Base-by-base conservation (phyloP, 2,113 vertebrate genomes). In the Garra rufa region DNA sequence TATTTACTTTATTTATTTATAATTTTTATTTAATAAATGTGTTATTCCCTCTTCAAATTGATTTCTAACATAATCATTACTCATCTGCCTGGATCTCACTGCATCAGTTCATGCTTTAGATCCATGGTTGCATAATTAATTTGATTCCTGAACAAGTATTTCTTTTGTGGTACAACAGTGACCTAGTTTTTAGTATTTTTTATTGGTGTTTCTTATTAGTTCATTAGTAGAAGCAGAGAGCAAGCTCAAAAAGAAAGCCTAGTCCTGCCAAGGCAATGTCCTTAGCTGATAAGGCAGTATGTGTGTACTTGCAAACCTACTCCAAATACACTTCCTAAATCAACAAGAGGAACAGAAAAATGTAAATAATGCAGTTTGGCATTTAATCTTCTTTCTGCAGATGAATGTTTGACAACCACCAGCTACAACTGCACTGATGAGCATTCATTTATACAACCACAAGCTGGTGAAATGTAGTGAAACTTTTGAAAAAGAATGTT, bases 311-410 rank as follows among this genome's bases (percentile, higher is more conserved):
- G 34, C 43, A 78, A 43, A 61, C 59, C 34, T 59, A 19, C 9
- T 17, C 38, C 55, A 63, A 43, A 79, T 13, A 19, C 57, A 63
- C 57, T 38, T 28, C 9, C 38, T 63, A 17, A 15, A 61, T n/a
- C 4, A 26, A 79, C 63, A 79, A 63, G 34, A 63, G 57, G 76
- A 79, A 79, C 41, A 61, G 55, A 63, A 26, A 79, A 61, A 6
- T 76, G 6, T 21, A 76, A 76, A 76, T n/a, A 4, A 75, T 30
- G 3, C 3, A 9, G 70, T 30, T 30, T 26, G 1, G 17, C n/a
- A 44, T 44, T 73, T 43, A 24, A 70, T 43, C 21, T 70, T 3
- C 11, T 19, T 41, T n/a, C 19, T 10, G 21, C 10, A 19, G 6
- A 71, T 71, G 19, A n/a, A 14, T 1, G 41, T 73, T 61, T 28